Evolutionary conservation across 2,797 vertebrate genomes (phyloP), one percentile per base, ranked within the genome.

Genomic region (Petrocephalus sullivani): DNA sequence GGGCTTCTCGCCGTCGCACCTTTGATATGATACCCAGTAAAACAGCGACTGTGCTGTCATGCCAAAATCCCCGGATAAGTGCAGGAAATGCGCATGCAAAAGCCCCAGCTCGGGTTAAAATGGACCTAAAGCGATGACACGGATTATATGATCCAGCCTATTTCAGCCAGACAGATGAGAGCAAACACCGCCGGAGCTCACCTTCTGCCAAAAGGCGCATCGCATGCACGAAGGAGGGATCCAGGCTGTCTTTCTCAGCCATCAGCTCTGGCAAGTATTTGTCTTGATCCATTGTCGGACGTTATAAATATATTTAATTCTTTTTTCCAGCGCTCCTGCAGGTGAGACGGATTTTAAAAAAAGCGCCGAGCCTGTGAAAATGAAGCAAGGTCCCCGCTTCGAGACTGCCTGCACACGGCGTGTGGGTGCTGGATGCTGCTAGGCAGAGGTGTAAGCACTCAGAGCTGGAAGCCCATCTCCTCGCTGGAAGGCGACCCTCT

Each of bases 181-280:
- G 41, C 53, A 58, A 61, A 83, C 41, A 83, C 9, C 8, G 71
- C 23, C 41, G 16, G 83, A 81, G 82, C 95, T 96, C 97, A 98
- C 98, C 98, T 96, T 98, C 97, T 16, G 96, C 96, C 90, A 99
- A 94, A 89, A 99, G 96, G 89, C 97, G 97, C 95, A 97, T 96
- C 0, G 98, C 97, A 75, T 99, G 97, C 92, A 97, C 97, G 94
- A 97, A 99, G 88, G 97, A 97, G 61, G 97, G 94, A 92, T 99
- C 98, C 96, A 99, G 89, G 94, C 94, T 97, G 93, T 96, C 96
- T 92, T 97, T 99, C 94, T 99, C 98, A 83, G 97, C 97, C 96
- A 97, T 95, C 95, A 99, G 96, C 94, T 98, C 97, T 92, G 98
- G 97, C 94, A 98, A 93, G 93, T 96, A 97, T 96, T 97, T 97